Percentiles rank a stretch among this genome's conserved stretches.
Conservation (phyloP, 2,888 invertebrate species). For the Machimus rusticus region DNA sequence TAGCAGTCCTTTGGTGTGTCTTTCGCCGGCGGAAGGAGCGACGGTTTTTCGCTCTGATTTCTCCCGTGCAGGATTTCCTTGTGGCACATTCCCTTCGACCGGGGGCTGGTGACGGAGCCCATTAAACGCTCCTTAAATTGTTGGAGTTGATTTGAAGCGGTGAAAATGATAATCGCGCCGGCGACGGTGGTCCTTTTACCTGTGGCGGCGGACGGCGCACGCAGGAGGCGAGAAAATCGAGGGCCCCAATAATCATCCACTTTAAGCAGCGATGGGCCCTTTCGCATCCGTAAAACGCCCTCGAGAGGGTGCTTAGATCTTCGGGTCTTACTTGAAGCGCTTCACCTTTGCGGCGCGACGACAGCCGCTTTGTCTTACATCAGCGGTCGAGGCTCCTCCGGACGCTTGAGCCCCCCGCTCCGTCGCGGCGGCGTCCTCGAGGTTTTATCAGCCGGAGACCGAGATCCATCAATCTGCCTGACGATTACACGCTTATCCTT, state of each 20-base stretch:
- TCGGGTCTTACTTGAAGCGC: neutral
- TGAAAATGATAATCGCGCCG: neutral
- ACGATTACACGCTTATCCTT: neutral
- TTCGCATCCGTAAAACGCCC: neutral
- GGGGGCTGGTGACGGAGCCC: neutral
- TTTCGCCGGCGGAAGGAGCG: neutral
- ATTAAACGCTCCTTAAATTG: neutral
- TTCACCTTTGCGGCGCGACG: neutral
- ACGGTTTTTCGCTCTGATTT: neutral
- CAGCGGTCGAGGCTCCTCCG: neutral
- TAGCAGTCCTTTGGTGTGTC: neutral
- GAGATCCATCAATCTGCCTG: neutral
- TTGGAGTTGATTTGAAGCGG: neutral
- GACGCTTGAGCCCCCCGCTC: neutral
- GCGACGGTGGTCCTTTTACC: neutral
- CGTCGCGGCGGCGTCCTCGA: neutral
- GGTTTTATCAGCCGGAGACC: neutral
- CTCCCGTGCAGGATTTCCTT: neutral
- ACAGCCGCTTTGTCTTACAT: neutral
- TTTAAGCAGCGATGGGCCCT: neutral
- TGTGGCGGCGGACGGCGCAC: neutral
- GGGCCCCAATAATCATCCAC: neutral
- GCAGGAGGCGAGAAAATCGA: neutral
- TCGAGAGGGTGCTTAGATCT: neutral
- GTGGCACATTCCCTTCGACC: neutral